These are phyloP conservation scores for Hylia prasina DNA, from an alignment of 2,113 vertebrate species.

Conservation along the genomic window DNA sequence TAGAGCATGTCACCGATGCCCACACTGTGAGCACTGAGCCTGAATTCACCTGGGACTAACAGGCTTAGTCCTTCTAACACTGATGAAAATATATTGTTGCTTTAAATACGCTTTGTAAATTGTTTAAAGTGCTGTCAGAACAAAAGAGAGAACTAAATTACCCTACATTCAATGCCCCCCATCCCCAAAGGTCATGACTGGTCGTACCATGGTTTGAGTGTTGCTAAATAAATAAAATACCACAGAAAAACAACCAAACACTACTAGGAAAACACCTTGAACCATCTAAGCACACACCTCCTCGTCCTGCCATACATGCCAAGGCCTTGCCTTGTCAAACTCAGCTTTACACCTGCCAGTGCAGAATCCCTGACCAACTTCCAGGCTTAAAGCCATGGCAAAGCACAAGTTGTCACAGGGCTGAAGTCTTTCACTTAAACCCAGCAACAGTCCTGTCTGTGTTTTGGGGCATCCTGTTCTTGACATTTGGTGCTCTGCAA, in stretches of 20 bases:
- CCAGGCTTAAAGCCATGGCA: background rate
- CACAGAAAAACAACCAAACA: background rate
- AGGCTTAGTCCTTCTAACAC: background rate
- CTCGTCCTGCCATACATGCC: no score
- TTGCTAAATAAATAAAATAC: background rate
- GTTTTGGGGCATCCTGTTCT: background rate
- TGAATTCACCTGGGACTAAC: background rate
- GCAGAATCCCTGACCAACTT: background rate
- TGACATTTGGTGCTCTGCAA: background rate
- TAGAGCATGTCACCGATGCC: background rate
- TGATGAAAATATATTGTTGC: background rate
- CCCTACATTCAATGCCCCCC: background rate
- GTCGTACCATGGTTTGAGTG: background rate
- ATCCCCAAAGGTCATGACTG: background rate
- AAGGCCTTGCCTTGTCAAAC: background rate
- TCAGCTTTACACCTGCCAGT: background rate
- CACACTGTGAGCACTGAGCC: background rate
- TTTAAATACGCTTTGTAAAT: background rate
- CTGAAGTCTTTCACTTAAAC: background rate
- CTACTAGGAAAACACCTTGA: background rate
- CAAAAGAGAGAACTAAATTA: background rate
- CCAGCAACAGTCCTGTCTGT: accelerated
- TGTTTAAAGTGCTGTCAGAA: background rate
- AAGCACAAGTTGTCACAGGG: background rate
- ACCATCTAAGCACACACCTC: accelerated